Conservation (phyloP, 2,797 vertebrate genomes). For the Danio albolineatus region DNA sequence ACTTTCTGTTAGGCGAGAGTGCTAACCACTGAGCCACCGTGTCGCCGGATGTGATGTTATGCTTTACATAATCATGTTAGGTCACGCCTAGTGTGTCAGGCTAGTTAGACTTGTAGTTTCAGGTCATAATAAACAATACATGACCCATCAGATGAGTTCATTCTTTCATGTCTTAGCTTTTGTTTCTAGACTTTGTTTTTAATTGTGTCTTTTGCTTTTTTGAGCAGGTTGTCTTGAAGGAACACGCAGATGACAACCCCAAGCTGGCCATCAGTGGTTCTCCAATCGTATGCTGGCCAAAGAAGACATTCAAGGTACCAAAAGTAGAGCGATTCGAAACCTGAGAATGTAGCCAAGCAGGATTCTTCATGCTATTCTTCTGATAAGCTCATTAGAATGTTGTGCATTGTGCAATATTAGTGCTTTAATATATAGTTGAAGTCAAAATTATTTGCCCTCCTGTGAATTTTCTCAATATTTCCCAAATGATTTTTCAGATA, state of each 20-base stretch:
- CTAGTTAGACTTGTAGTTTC: no score
- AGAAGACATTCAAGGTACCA: conserved; percentile 89
- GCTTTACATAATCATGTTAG: no score
- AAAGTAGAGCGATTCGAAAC: neutral
- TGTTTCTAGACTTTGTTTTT: neutral
- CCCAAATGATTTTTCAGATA: no score
- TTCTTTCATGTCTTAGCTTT: no score
- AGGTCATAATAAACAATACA: no score
- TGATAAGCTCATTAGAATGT: neutral
- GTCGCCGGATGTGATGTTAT: no score
- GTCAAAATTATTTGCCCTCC: no score
- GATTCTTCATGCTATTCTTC: neutral
- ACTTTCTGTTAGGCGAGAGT: no score
- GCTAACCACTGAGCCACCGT: no score
- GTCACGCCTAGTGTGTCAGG: no score
- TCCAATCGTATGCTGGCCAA: conserved; percentile 93
- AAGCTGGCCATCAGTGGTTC: conserved; percentile 90
- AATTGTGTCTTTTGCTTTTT: neutral
- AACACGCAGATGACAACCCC: conserved; percentile 92
- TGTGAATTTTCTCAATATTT: no score
- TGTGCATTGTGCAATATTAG: neutral
- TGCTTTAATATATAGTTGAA: neutral
- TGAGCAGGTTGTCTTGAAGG: conserved; percentile 89
- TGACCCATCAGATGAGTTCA: no score
- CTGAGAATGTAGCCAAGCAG: neutral